Evolutionary conservation across 2,113 vertebrate species (phyloP).

Genomic region (Calyptomena viridis): DNA sequence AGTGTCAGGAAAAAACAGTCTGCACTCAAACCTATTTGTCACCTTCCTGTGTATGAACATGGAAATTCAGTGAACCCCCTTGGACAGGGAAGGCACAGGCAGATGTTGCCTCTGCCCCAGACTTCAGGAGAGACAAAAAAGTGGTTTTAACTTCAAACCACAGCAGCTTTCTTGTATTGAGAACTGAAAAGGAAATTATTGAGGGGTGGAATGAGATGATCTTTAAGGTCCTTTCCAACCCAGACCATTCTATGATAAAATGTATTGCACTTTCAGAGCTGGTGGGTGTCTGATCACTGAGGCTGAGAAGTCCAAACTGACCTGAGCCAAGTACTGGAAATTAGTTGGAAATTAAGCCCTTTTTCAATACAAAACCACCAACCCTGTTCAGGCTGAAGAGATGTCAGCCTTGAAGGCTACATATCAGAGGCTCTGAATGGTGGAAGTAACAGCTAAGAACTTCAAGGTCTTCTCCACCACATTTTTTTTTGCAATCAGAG

Average conservation of each 20-base stretch:
- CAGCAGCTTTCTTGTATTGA: background rate
- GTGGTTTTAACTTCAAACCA: background rate
- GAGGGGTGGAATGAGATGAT: background rate
- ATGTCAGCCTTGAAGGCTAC: background rate
- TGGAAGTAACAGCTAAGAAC: background rate
- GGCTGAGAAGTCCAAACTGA: background rate
- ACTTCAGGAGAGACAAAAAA: background rate
- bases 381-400: background rate
- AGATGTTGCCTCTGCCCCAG: background rate
- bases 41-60: background rate
- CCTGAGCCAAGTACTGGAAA: background rate
- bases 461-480: background rate
- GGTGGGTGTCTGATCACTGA: background rate
- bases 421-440: background rate
- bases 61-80: background rate
- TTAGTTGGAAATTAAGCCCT: background rate
- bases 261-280: background rate
- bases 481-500: background rate
- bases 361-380: background rate
- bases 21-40: background rate
- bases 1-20: background rate
- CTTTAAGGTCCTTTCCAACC: background rate
- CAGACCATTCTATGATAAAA: background rate
- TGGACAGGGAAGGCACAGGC: background rate
- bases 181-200: background rate